Evolutionary conservation across 1,140 invertebrate species (phyloP).

Genomic region (Pollicipes pollicipes): DNA sequence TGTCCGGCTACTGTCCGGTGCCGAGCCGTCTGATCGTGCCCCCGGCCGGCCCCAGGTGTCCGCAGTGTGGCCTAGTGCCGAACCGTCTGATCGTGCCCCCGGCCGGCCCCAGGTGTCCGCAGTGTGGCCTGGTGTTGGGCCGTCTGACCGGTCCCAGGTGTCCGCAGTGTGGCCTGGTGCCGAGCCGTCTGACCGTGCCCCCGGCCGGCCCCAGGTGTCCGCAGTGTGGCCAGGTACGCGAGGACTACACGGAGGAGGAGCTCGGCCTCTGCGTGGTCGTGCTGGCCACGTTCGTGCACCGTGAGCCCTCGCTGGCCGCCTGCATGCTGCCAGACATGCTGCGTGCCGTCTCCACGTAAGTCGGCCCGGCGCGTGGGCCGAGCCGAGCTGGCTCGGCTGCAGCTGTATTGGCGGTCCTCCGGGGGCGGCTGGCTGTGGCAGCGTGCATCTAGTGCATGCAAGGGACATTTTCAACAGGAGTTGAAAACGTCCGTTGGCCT

Average conservation of each 20-base stretch:
- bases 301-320: constrained; percentile 82
- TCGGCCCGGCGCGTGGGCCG: no score
- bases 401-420: not conserved
- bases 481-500: no score
- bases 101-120: no score
- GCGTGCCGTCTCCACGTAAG: constrained; percentile 63
- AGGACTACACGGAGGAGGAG: constrained; percentile 94
- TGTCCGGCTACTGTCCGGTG: not conserved
- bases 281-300: constrained; percentile 84
- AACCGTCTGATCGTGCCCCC: no score
- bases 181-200: no score
- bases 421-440: no score
- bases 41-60: no score
- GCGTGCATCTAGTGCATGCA: no score
- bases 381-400: constrained; percentile 9
- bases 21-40: no score
- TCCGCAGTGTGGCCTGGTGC: no score
- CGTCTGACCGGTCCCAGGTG: constrained; percentile 16
- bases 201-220: constrained; percentile 45
- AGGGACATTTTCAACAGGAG: no score
- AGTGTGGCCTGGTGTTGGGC: constrained; percentile 5
- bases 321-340: constrained; percentile 81
- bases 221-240: constrained; percentile 61
- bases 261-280: constrained; percentile 84
- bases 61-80: no score